Evolutionary conservation across 2,113 vertebrate genomes (phyloP).

Genomic region (Poecilia latipinna): DNA sequence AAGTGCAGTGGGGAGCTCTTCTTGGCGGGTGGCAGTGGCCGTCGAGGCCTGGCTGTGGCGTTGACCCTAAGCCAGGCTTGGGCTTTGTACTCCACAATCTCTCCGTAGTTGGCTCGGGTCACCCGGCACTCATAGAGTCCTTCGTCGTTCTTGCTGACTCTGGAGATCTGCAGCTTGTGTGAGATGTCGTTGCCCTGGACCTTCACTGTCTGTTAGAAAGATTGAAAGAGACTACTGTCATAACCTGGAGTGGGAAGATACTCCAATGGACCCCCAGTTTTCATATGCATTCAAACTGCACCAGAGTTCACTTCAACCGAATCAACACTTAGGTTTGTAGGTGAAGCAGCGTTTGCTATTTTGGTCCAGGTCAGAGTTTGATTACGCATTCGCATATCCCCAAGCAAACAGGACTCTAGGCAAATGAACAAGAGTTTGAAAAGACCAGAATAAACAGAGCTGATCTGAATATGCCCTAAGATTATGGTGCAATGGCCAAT

Average conservation of each 20-base stretch:
- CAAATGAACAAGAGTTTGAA: too few relatives aligned
- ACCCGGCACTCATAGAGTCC: conserved; percentile 94
- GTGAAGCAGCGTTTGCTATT: too few relatives aligned
- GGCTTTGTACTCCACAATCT: conserved; percentile 93
- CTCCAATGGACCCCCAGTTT: too few relatives aligned
- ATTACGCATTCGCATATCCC: too few relatives aligned
- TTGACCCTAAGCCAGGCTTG: conserved; percentile 93
- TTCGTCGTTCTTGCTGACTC: conserved; percentile 92
- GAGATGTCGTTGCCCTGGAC: conserved; percentile 99
- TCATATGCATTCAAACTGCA: too few relatives aligned
- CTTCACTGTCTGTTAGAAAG: conserved; percentile 89
- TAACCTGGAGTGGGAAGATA: neutral
- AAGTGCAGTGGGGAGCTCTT: conserved; percentile 93
- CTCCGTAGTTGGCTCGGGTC: conserved; percentile 92
- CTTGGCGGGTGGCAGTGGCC: conserved; percentile 81
- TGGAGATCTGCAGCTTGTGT: conserved; percentile 95
- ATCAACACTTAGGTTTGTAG: too few relatives aligned
- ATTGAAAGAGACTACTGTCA: conserved; percentile 31
- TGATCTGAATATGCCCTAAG: too few relatives aligned
- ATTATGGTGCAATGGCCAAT: too few relatives aligned
- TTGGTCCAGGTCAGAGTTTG: too few relatives aligned
- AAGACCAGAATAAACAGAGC: too few relatives aligned
- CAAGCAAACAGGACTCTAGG: too few relatives aligned
- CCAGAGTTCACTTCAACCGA: too few relatives aligned
- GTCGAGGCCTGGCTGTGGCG: conserved; percentile 84